Conservation (phyloP, 1,140 invertebrate genomes). For the Caerostris darwini region DNA sequence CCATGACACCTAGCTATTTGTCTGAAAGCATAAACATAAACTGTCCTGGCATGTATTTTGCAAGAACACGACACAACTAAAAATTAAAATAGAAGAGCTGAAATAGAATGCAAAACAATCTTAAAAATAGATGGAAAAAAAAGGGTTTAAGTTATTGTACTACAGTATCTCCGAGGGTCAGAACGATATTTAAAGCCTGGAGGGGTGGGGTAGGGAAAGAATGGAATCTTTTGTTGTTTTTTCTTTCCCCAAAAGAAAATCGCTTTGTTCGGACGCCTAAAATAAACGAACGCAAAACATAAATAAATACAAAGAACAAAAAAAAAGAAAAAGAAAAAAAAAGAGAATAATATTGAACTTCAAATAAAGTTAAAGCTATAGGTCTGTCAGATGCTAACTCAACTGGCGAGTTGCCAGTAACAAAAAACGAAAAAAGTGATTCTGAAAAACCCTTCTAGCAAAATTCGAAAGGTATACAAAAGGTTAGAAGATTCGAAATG, state of each 20-base stretch:
- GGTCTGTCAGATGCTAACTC: slow-evolving; percentile 53
- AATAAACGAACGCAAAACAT: background rate
- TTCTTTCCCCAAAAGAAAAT: slow-evolving; percentile 8
- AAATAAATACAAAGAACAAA: background rate
- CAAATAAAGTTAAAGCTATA: slow-evolving; percentile 58
- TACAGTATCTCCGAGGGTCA: slow-evolving; percentile 13
- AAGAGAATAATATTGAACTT: slow-evolving; percentile 15
- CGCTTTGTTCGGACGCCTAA: no score
- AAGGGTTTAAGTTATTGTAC: background rate
- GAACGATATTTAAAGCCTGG: slow-evolving; percentile 34
- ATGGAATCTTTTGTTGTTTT: slow-evolving; percentile 2
- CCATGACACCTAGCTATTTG: background rate
- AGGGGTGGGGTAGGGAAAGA: no score
- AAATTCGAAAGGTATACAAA: slow-evolving; percentile 27
- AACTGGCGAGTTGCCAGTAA: slow-evolving; percentile 30
- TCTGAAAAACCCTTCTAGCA: background rate
- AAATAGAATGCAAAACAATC: background rate
- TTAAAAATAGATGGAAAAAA: background rate
- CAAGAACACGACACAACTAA: background rate
- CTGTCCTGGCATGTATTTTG: background rate
- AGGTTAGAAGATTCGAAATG: background rate
- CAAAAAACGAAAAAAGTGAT: background rate
- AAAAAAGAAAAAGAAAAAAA: background rate
- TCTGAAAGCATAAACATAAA: slow-evolving; percentile 14
- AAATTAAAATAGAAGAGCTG: background rate